Percentiles rank a stretch among this genome's conserved stretches.
These are phyloP conservation scores for Drosophila neonasuta DNA, from an alignment of 2,888 invertebrate genomes.

Conservation along the genomic window DNA sequence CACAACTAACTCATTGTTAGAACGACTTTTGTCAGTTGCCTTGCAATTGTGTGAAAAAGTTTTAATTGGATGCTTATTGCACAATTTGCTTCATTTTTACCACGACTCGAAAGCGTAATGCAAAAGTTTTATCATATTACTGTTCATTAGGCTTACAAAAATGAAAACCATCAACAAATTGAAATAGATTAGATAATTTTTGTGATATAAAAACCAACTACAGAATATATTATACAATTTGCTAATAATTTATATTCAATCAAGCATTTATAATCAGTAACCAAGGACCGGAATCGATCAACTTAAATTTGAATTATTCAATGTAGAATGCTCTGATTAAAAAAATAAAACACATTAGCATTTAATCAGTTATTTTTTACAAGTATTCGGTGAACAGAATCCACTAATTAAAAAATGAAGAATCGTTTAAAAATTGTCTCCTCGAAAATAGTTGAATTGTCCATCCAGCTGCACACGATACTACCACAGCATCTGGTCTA, in stretches of 20 bases:
- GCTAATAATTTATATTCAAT: too few species aligned
- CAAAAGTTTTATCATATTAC: constrained; percentile 25
- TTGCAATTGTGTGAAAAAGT: constrained; percentile 64
- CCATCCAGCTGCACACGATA: constrained; percentile 32
- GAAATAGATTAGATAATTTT: constrained; percentile 1
- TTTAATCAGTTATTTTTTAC: background rate
- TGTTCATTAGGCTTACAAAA: constrained; percentile 27
- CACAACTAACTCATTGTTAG: constrained; percentile 50
- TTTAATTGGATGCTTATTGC: constrained; percentile 75
- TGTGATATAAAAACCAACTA: background rate
- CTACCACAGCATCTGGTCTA: background rate
- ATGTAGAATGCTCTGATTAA: too few species aligned
- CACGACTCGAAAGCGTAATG: constrained; percentile 5
- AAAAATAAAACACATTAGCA: background rate
- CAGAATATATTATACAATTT: background rate
- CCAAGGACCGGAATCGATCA: too few species aligned
- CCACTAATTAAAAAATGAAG: background rate
- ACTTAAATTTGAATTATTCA: too few species aligned
- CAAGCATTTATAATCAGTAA: too few species aligned
- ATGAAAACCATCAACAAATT: constrained; percentile 1
- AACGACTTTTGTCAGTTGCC: constrained; percentile 43
- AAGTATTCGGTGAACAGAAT: background rate
- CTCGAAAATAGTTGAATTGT: constrained; percentile 50
- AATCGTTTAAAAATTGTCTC: background rate
- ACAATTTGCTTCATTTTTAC: constrained; percentile 61